phyloP scores from a whole-genome alignment of 1,140 invertebrate genomes.

The Marisa cornuarietis region DNA sequence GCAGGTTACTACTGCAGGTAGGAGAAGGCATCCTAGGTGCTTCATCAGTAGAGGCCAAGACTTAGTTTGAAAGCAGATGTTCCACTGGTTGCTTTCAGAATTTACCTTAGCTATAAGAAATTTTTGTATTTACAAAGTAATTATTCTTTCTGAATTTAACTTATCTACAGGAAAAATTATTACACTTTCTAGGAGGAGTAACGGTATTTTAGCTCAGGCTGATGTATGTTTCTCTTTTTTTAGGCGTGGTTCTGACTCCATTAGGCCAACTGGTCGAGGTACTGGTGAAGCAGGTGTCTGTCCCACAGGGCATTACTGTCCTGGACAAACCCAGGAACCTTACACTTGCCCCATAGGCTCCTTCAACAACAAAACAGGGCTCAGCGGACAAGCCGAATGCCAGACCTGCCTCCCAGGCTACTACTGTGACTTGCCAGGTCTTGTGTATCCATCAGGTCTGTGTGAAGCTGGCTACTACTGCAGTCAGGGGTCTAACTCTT shows the following conservation, averaged over 20 bases:
- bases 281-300: conserved; percentile 56
- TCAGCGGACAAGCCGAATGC: conserved; percentile 43
- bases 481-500: conserved; percentile 47
- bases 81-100: no score
- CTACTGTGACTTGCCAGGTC: conserved; percentile 54
- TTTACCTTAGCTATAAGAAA: no score
- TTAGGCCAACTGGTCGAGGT: conserved; percentile 40
- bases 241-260: conserved; percentile 51
- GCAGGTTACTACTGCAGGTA: conserved; percentile 57
- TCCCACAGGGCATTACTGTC: conserved; percentile 58
- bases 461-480: conserved; percentile 60
- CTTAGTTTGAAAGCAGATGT: no score
- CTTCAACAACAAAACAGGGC: conserved; percentile 56
- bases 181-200: no score
- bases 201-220: no score
- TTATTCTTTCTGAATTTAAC: no score
- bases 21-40: no score
- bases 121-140: no score
- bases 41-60: no score
- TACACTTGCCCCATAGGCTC: conserved; percentile 55
- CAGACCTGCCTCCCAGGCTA: conserved; percentile 54
- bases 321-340: conserved; percentile 52
- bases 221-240: conserved; percentile 12
- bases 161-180: no score
- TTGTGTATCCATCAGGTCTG: conserved; percentile 44